Conservation (phyloP, 2,888 invertebrate genomes). For the Dryomyza anilis region DNA sequence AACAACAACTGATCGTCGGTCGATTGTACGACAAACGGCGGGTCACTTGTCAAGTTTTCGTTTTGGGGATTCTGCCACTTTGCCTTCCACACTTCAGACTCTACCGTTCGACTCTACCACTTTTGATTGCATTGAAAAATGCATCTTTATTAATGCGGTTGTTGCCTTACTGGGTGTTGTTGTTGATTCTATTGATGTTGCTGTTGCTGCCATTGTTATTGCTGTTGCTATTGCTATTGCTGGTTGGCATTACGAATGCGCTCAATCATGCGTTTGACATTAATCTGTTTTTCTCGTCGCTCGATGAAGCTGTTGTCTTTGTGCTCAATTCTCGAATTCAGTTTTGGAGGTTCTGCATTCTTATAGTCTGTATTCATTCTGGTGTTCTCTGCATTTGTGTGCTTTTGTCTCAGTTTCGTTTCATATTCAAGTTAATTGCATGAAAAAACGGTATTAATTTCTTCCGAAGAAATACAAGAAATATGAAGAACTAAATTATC, state of each 20-base stretch:
- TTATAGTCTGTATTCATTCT: background rate
- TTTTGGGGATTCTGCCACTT: too few species aligned
- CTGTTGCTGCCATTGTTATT: background rate
- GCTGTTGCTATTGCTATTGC: background rate
- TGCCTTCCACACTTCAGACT: background rate
- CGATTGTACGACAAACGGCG: too few species aligned
- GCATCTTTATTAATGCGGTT: background rate
- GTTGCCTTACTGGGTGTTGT: background rate
- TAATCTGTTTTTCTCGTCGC: background rate
- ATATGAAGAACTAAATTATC: too few species aligned
- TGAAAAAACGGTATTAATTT: too few species aligned
- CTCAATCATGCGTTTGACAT: slow-evolving; percentile 4
- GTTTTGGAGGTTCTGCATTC: background rate
- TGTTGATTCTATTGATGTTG: background rate
- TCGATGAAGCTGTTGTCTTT: background rate
- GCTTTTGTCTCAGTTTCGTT: background rate
- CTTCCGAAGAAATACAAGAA: too few species aligned
- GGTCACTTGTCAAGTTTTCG: too few species aligned
- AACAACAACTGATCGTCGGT: too few species aligned
- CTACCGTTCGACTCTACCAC: background rate
- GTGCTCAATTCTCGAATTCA: background rate
- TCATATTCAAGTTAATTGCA: background rate
- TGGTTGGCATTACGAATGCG: background rate
- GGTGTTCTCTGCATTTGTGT: background rate
- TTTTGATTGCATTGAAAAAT: too few species aligned